Conservation (phyloP, 2,797 vertebrate genomes). For the Lagocephalus sceleratus region DNA sequence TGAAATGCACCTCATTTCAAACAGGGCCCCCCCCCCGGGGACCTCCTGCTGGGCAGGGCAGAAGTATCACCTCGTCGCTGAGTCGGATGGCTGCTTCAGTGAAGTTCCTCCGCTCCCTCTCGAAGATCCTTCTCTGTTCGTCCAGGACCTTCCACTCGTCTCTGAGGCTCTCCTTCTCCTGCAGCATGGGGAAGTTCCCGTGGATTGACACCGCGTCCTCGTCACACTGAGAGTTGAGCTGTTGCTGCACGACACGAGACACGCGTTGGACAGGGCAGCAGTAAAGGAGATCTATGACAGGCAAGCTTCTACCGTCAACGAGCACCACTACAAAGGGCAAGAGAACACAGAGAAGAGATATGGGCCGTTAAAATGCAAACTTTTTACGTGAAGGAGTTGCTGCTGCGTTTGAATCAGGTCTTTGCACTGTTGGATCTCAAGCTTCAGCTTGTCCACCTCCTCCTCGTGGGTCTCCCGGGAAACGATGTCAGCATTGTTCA, state of each 20-base stretch:
- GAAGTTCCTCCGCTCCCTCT: slow-evolving; percentile 90
- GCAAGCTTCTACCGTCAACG: no score
- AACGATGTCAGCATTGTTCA: slow-evolving; percentile 76
- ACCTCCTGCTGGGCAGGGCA: neutral
- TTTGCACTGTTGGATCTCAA: slow-evolving; percentile 91
- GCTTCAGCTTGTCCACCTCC: slow-evolving; percentile 84
- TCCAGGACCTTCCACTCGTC: slow-evolving; percentile 89
- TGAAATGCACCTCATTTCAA: slow-evolving; percentile 4
- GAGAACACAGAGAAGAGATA: neutral
- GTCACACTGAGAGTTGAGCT: slow-evolving; percentile 84
- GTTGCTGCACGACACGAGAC: slow-evolving; percentile 76
- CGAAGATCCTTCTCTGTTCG: slow-evolving; percentile 92
- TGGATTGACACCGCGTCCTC: slow-evolving; percentile 84
- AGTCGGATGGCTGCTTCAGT: slow-evolving; percentile 95
- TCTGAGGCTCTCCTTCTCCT: slow-evolving; percentile 87
- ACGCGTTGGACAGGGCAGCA: no score
- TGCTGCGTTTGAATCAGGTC: slow-evolving; percentile 94
- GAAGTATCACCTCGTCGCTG: slow-evolving; percentile 85
- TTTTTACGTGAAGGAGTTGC: slow-evolving; percentile 86
- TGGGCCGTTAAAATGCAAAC: neutral
- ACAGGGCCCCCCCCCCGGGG: neutral
- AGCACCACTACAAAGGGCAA: neutral
- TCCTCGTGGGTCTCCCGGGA: slow-evolving; percentile 83
- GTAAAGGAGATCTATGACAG: no score
- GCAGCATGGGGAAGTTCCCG: slow-evolving; percentile 85